Evolutionary conservation across 1,140 invertebrate species (phyloP).

Genomic region (Daktulosphaira vitifoliae): DNA sequence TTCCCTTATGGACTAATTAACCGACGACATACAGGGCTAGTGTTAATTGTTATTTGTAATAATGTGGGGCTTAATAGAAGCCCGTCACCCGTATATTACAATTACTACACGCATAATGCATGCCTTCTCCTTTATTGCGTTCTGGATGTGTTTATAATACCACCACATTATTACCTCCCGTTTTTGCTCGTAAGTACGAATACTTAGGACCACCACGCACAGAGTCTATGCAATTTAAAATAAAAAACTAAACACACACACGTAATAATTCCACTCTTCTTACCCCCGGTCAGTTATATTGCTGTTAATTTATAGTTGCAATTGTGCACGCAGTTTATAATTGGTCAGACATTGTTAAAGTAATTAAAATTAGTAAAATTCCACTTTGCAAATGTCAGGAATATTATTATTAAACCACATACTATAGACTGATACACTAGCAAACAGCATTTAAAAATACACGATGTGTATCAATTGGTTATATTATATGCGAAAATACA

Average conservation of each 20-base stretch:
- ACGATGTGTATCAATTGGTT: no score
- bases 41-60: slow-evolving; percentile 26
- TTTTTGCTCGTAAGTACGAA: not conserved
- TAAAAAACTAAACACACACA: slow-evolving; percentile 18
- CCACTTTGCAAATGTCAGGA: slow-evolving; percentile 13
- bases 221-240: slow-evolving; percentile 18
- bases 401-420: no score
- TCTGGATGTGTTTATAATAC: no score
- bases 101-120: slow-evolving; percentile 12
- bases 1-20: slow-evolving; percentile 25
- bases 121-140: slow-evolving; percentile 6
- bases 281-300: no score
- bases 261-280: not conserved
- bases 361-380: slow-evolving; percentile 25
- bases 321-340: not conserved
- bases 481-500: no score
- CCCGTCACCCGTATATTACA: slow-evolving; percentile 28
- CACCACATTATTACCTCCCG: not conserved
- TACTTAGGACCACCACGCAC: slow-evolving; percentile 3
- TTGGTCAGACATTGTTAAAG: slow-evolving; percentile 20
- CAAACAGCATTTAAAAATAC: no score
- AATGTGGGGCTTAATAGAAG: slow-evolving; percentile 14
- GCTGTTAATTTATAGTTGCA: not conserved
- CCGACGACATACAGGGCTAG: slow-evolving; percentile 13
- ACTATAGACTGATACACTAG: no score